Evolutionary conservation across 2,797 vertebrate genomes (phyloP).

Genomic region (Mus spretus): DNA sequence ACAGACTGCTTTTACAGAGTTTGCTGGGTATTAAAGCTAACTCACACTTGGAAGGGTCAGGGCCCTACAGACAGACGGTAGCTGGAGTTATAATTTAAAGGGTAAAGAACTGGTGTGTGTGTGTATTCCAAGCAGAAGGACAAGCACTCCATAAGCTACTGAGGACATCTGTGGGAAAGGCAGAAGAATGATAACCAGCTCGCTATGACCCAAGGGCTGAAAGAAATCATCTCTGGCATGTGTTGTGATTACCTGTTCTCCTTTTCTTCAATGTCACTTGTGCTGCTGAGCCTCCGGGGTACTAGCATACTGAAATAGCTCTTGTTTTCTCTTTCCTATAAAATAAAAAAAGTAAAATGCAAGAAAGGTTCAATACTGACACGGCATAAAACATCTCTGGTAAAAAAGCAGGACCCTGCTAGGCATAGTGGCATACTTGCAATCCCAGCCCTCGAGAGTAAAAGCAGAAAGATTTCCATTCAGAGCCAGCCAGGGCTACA

Average conservation of each 20-base stretch:
- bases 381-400: neutral
- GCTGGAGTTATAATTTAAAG: neutral
- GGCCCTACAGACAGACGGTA: neutral
- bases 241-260: constrained; percentile 89
- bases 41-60: neutral
- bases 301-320: constrained; percentile 87
- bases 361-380: neutral
- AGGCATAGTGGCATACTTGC: neutral
- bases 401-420: neutral
- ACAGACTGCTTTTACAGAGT: neutral
- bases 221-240: neutral
- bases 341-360: constrained; percentile 76
- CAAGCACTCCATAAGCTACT: neutral
- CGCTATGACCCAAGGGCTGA: neutral
- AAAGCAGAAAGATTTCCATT: neutral
- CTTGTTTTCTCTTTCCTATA: constrained; percentile 89
- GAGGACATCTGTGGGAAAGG: neutral
- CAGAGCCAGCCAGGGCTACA: neutral
- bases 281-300: constrained; percentile 86
- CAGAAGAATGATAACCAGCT: neutral
- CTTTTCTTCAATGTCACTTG: constrained; percentile 88
- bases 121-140: neutral
- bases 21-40: neutral
- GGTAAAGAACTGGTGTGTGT: neutral
- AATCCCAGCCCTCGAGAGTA: neutral